phyloP scores from a whole-genome alignment of 2,797 vertebrate species.

The Acrossocheilus wenchowensis region DNA sequence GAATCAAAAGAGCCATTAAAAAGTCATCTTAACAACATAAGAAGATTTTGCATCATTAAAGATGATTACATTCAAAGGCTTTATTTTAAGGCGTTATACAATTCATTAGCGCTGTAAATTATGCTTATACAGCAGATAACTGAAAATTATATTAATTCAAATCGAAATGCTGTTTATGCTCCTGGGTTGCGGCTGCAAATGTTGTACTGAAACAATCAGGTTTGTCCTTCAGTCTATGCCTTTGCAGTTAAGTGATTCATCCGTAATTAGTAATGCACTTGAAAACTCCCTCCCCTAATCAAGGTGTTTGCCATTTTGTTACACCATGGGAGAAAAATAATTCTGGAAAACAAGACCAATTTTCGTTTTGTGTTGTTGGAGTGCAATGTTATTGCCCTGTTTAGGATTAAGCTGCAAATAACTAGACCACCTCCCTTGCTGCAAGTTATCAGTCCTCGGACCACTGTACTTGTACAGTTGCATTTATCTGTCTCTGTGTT shows the following conservation, averaged over 20 bases:
- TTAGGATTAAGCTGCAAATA: background rate
- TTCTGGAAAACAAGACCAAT: conserved; percentile 14
- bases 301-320: conserved; percentile 22
- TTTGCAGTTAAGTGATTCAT: conserved; percentile 28
- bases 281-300: conserved; percentile 10
- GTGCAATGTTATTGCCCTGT: background rate
- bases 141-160: conserved; percentile 21
- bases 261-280: conserved; percentile 12
- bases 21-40: conserved; percentile 24
- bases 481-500: background rate
- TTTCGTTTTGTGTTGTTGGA: background rate
- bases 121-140: conserved; percentile 23
- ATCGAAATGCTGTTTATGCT: conserved; percentile 3
- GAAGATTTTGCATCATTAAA: conserved; percentile 30
- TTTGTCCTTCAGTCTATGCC: conserved; percentile 21
- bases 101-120: conserved; percentile 23
- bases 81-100: conserved; percentile 29
- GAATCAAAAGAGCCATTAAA: conserved; percentile 25
- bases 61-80: conserved; percentile 25
- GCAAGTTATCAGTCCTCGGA: background rate
- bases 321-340: conserved; percentile 28
- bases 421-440: background rate
- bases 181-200: background rate
- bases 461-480: too few relatives aligned
- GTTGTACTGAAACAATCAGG: conserved; percentile 15